Conservation (phyloP, 2,888 invertebrate species). For the Caenorhabditis virilis region DNA sequence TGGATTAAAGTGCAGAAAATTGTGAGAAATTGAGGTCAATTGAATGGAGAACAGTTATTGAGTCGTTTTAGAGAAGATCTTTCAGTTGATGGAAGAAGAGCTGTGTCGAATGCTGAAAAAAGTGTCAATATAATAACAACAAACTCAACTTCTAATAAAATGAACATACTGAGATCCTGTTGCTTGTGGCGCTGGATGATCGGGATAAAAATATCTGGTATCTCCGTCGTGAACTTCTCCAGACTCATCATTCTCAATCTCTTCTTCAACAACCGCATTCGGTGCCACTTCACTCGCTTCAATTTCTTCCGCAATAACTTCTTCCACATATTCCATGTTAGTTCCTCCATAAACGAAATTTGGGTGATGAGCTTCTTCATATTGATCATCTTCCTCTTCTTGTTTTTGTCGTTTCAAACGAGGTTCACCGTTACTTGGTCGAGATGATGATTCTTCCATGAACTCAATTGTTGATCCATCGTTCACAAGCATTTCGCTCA, state of each 20-base stretch:
- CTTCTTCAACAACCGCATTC: not conserved
- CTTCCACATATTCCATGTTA: conserved; percentile 31
- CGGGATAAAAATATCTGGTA: conserved; percentile 1
- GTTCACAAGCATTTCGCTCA: conserved; percentile 5
- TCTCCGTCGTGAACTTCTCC: no score
- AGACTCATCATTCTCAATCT: no score
- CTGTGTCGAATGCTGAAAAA: no score
- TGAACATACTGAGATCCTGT: no score
- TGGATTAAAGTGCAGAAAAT: no score
- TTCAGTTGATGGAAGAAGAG: no score
- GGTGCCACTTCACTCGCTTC: conserved; percentile 1
- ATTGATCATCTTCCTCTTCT: not conserved
- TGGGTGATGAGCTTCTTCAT: no score
- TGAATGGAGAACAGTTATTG: no score
- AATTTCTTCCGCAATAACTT: conserved; percentile 29
- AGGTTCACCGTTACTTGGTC: not conserved
- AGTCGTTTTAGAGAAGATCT: no score
- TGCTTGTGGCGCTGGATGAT: not conserved
- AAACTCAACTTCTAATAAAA: no score
- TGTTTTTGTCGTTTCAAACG: not conserved
- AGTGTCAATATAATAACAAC: no score
- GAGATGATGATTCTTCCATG: conserved; percentile 4
- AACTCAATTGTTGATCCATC: conserved; percentile 6
- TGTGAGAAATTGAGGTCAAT: no score
- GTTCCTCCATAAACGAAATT: not conserved